Percentiles rank a stretch among this genome's conserved stretches.
phyloP scores from a whole-genome alignment of 2,113 vertebrate species.

The Myotis davidii region DNA sequence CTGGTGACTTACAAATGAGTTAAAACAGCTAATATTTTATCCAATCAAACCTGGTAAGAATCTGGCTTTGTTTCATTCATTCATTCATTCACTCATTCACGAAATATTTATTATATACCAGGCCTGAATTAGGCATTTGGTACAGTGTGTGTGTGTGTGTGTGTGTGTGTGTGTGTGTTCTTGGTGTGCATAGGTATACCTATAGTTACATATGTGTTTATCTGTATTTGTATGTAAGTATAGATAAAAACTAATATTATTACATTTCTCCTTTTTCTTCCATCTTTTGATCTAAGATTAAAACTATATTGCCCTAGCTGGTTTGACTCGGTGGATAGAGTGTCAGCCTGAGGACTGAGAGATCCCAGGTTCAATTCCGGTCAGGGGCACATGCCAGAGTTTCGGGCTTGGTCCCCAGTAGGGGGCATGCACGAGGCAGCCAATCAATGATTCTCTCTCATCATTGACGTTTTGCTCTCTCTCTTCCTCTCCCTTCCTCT shows the following conservation, averaged over 20 bases:
- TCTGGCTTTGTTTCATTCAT: background rate
- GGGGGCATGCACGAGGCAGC: too few relatives aligned
- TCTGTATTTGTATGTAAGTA: background rate
- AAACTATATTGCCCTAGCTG: background rate
- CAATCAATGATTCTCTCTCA: too few relatives aligned
- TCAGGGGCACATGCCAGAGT: too few relatives aligned
- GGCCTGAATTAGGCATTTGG: background rate
- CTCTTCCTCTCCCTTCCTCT: too few relatives aligned
- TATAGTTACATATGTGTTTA: background rate
- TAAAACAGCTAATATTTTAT: background rate
- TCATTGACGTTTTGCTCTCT: too few relatives aligned
- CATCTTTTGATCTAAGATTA: background rate
- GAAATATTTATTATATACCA: background rate
- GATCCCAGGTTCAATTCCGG: too few relatives aligned
- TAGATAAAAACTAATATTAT: background rate
- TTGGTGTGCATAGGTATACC: background rate
- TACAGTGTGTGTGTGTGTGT: too few relatives aligned
- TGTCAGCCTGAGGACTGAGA: too few relatives aligned
- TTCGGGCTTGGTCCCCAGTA: too few relatives aligned
- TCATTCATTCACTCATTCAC: background rate
- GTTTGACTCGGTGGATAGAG: too few relatives aligned
- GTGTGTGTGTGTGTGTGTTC: background rate
- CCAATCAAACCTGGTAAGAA: background rate
- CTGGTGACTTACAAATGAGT: conserved; percentile 4
- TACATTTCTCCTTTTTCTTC: background rate